Percentiles rank a stretch among this genome's conserved stretches.
phyloP scores from a whole-genome alignment of 2,797 vertebrate genomes.

The Tympanoctomys barrerae region DNA sequence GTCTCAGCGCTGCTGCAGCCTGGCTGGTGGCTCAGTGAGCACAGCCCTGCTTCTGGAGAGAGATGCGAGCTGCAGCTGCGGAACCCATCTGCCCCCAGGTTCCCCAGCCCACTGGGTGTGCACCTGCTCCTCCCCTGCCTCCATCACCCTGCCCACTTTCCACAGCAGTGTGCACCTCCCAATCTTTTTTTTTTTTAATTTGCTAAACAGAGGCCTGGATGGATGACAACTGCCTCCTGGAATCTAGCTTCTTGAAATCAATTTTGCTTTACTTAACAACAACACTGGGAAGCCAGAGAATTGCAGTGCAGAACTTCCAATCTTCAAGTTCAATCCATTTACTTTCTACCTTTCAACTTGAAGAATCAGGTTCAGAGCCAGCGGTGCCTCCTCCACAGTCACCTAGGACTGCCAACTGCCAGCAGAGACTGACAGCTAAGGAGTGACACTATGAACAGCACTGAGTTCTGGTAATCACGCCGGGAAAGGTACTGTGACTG shows the following conservation, averaged over 20 bases:
- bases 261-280: background rate
- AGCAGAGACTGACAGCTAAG: background rate
- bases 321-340: background rate
- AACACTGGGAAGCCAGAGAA: background rate
- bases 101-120: no score
- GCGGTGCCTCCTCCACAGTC: background rate
- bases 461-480: background rate
- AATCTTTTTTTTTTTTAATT: background rate
- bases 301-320: background rate
- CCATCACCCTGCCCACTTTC: background rate
- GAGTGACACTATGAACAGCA: background rate
- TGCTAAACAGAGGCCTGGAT: background rate
- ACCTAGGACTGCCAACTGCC: background rate
- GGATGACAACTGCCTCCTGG: background rate
- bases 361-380: background rate
- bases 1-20: background rate
- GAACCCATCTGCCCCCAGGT: background rate
- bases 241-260: background rate
- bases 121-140: background rate
- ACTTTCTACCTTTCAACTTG: slow-evolving; percentile 21
- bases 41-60: background rate
- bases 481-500: background rate
- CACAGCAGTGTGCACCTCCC: background rate
- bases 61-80: background rate
- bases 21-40: background rate